phyloP scores from a whole-genome alignment of 2,797 vertebrate species.

The Malacoctenus gilli region DNA sequence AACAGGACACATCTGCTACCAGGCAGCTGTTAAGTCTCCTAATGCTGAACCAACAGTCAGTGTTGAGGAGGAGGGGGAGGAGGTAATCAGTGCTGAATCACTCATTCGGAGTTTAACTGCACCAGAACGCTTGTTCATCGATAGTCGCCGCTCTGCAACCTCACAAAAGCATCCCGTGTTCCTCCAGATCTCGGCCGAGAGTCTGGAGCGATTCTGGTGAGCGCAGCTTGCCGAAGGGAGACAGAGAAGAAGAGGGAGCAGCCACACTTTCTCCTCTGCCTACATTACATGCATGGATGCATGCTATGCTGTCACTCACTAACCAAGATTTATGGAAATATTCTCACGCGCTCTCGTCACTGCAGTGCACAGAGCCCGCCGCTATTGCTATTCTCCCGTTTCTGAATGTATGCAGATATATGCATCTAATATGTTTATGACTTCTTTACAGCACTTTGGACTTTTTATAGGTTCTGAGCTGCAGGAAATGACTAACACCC shows the following conservation, averaged over 20 bases:
- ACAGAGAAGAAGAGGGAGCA: slow-evolving; percentile 39
- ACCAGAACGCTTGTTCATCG: slow-evolving; percentile 46
- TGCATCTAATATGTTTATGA: slow-evolving; percentile 55
- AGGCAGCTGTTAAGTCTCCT: slow-evolving; percentile 80
- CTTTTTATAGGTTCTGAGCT: slow-evolving; percentile 57
- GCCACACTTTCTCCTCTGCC: slow-evolving; percentile 54
- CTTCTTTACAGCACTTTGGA: slow-evolving; percentile 42
- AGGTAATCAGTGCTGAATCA: slow-evolving; percentile 70
- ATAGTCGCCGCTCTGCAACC: slow-evolving; percentile 15
- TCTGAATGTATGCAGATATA: slow-evolving; percentile 62
- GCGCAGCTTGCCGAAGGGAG: slow-evolving; percentile 11
- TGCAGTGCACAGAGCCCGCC: slow-evolving; percentile 17
- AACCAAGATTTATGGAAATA: slow-evolving; percentile 72
- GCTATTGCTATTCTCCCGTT: slow-evolving; percentile 17
- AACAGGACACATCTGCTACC: slow-evolving; percentile 80
- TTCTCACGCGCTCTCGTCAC: slow-evolving; percentile 31
- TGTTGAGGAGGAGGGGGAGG: slow-evolving; percentile 38
- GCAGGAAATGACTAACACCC: slow-evolving; percentile 74
- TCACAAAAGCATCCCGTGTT: slow-evolving; percentile 26
- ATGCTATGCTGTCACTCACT: slow-evolving; percentile 63
- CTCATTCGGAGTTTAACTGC: slow-evolving; percentile 67
- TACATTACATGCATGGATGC: slow-evolving; percentile 70
- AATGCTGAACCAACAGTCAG: slow-evolving; percentile 72
- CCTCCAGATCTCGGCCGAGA: too few relatives aligned
- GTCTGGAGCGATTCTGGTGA: slow-evolving; percentile 17